phyloP scores from a whole-genome alignment of 2,113 vertebrate genomes.

The Hippopotamus amphibius region DNA sequence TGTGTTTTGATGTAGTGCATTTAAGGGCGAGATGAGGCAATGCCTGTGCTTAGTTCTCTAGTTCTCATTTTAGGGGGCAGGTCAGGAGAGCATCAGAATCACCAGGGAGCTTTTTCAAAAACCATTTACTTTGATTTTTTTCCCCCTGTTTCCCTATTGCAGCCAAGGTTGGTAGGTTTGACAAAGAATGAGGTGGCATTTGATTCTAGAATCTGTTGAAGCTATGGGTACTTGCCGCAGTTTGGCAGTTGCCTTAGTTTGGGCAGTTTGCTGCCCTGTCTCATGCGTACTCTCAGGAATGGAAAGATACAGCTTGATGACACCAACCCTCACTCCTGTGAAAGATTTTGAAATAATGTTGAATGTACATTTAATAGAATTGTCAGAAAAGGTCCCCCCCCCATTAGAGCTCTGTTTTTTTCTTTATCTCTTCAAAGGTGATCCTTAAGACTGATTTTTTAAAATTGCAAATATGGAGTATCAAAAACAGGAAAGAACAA shows the following conservation, averaged over 20 bases:
- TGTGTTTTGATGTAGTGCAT: not conserved
- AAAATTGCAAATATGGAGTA: not conserved
- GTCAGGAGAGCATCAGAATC: not conserved
- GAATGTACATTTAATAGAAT: not conserved
- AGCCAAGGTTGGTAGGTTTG: not conserved
- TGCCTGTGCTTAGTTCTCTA: not conserved
- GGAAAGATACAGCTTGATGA: not conserved
- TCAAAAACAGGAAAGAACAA: slow-evolving; percentile 11
- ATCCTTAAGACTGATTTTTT: slow-evolving; percentile 1
- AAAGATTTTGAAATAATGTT: slow-evolving; percentile 28
- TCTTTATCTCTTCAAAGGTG: not conserved
- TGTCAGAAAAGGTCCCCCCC: not conserved
- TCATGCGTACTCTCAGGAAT: not conserved
- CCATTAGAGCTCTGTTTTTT: not conserved
- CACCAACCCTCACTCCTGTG: not conserved
- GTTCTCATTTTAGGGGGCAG: not conserved
- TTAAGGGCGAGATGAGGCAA: not conserved
- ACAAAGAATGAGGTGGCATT: not conserved
- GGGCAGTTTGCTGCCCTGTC: not conserved
- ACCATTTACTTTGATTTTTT: not conserved
- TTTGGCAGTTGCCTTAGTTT: not conserved
- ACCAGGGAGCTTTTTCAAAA: not conserved
- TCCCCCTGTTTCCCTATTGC: not conserved
- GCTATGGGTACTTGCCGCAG: not conserved
- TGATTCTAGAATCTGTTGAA: not conserved